Percentiles rank a stretch among this genome's conserved stretches.
Conservation (phyloP, 1,140 invertebrate genomes). For the Drosophila mayri region DNA sequence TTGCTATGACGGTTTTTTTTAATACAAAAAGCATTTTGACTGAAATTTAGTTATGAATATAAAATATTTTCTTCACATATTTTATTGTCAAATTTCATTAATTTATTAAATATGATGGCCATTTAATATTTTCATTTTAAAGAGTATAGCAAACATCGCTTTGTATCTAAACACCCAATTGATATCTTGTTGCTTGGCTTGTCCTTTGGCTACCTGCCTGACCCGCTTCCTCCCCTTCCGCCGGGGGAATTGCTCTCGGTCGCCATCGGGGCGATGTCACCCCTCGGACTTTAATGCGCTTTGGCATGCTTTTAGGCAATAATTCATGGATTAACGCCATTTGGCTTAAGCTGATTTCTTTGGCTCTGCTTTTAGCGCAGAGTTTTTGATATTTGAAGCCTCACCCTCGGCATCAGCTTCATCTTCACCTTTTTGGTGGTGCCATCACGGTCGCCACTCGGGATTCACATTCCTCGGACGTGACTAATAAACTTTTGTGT, state of each 20-base stretch:
- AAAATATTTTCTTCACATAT: no score
- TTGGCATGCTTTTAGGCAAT: constrained; percentile 85
- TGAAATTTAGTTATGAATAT: no score
- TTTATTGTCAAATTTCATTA: no score
- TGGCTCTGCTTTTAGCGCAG: constrained; percentile 73
- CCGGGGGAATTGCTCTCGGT: not conserved
- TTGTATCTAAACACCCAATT: constrained; percentile 14
- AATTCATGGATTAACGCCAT: constrained; percentile 85
- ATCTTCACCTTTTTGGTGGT: constrained; percentile 46
- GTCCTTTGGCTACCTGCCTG: constrained; percentile 50
- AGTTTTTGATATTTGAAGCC: constrained; percentile 60
- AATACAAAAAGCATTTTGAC: no score
- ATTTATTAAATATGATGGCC: no score
- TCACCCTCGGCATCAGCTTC: constrained; percentile 38
- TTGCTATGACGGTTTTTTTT: no score
- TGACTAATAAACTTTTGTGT: constrained; percentile 78
- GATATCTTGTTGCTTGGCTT: constrained; percentile 36
- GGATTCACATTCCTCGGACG: constrained; percentile 70
- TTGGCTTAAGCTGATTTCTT: constrained; percentile 81
- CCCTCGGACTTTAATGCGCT: constrained; percentile 76
- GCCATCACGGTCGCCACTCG: constrained; percentile 3
- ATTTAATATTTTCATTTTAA: not conserved
- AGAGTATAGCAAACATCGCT: constrained; percentile 18
- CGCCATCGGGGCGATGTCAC: constrained; percentile 44
- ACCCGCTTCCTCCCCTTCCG: constrained; percentile 12